phyloP scores from a whole-genome alignment of 2,797 vertebrate genomes.

The Esox lucius region DNA sequence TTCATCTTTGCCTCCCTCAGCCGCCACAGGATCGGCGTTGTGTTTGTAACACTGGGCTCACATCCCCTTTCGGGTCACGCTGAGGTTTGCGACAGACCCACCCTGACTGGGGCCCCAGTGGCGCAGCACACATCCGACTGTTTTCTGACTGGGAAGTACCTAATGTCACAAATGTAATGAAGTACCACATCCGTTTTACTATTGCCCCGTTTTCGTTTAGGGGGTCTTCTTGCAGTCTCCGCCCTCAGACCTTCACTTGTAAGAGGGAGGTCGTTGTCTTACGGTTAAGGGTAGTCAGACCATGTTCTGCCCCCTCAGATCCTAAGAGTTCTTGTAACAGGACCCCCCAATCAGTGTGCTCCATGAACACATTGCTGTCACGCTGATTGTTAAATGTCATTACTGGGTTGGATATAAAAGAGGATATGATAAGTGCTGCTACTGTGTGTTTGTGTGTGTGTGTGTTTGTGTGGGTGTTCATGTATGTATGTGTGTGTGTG shows the following conservation, averaged over 20 bases:
- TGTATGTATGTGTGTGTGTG: conserved; percentile 14
- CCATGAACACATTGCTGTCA: too few species aligned
- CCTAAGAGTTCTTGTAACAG: too few species aligned
- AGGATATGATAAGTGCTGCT: conserved; percentile 20
- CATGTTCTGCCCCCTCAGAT: too few species aligned
- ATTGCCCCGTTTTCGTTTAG: background rate
- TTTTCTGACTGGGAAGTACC: conserved; percentile 66
- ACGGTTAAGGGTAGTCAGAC: too few species aligned
- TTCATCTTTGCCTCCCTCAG: background rate
- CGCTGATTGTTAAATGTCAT: too few species aligned
- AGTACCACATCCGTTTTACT: conserved; percentile 6
- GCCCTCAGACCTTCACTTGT: background rate
- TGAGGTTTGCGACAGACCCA: conserved; percentile 42
- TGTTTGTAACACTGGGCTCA: conserved; percentile 45
- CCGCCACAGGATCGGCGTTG: background rate
- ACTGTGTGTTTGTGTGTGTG: background rate
- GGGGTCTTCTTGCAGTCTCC: background rate
- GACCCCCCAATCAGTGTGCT: too few species aligned
- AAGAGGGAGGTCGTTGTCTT: too few species aligned
- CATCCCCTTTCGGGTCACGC: conserved; percentile 50
- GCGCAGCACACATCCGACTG: conserved; percentile 26
- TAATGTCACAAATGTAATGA: conserved; percentile 63
- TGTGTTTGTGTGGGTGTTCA: background rate
- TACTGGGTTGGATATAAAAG: background rate
- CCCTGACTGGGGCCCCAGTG: conserved; percentile 59